A percentile compares a stretch with the other conserved stretches of the same genome.
Evolutionary conservation across 2,888 invertebrate species (phyloP).

Genomic region (Pachymerium ferrugineum): DNA sequence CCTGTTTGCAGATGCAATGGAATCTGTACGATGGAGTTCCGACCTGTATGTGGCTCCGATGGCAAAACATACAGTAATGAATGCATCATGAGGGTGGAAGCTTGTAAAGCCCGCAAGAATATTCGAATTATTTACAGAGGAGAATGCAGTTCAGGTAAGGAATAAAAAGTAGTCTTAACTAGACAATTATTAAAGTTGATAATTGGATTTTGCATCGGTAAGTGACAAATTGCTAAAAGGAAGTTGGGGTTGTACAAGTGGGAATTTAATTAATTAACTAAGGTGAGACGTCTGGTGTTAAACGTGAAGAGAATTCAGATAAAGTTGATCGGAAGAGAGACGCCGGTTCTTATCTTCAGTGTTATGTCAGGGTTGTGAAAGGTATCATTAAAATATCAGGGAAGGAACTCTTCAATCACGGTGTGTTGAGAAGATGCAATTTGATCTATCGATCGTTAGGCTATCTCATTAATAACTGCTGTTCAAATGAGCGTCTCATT

Average conservation of each 20-base stretch:
- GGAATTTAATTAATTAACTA: background rate
- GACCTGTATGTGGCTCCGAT: constrained; percentile 59
- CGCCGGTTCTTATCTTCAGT: too few species aligned
- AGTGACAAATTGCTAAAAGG: background rate
- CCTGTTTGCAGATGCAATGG: constrained; percentile 76
- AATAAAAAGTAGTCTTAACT: constrained; percentile 32
- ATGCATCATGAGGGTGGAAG: constrained; percentile 70
- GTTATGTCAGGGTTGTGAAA: too few species aligned
- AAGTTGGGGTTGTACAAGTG: background rate
- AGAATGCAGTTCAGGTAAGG: constrained; percentile 70
- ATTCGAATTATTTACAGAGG: constrained; percentile 74
- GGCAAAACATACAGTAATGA: constrained; percentile 60
- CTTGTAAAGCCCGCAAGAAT: constrained; percentile 67
- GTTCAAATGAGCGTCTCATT: too few species aligned
- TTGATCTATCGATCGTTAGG: too few species aligned
- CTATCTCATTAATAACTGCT: too few species aligned
- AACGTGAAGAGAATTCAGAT: too few species aligned
- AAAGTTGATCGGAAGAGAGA: too few species aligned
- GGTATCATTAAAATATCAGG: too few species aligned
- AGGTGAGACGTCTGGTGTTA: background rate
- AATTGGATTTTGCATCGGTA: background rate
- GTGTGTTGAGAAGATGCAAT: too few species aligned
- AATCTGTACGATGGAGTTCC: constrained; percentile 50
- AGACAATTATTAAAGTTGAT: background rate
- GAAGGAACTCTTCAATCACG: too few species aligned